Evolutionary conservation across 2,888 invertebrate species (phyloP).

Genomic region (Cyrtodaria siliqua): DNA sequence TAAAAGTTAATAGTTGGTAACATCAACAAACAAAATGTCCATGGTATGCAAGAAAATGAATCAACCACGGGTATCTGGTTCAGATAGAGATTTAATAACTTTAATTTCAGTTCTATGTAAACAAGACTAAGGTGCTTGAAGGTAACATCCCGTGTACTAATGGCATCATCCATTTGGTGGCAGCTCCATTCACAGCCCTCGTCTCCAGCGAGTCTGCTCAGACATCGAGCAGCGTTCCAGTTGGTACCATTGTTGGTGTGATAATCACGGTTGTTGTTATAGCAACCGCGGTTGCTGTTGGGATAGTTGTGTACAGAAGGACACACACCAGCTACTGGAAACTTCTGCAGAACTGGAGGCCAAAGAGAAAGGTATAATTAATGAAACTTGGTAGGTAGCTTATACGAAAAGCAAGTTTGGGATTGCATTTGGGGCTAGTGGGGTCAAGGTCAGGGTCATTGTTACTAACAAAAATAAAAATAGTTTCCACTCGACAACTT

Average conservation of each 20-base stretch:
- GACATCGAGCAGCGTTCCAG: slow-evolving; percentile 47
- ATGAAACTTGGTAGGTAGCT: no score
- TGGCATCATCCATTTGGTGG: slow-evolving; percentile 74
- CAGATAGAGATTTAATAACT: no score
- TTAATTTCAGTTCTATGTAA: slow-evolving; percentile 66
- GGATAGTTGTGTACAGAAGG: slow-evolving; percentile 53
- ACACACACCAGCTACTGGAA: slow-evolving; percentile 62
- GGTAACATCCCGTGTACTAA: slow-evolving; percentile 73
- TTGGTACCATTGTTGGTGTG: slow-evolving; percentile 41
- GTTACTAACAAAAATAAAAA: neutral
- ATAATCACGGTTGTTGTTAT: slow-evolving; percentile 45
- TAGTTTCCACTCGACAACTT: no score
- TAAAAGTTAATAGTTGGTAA: no score
- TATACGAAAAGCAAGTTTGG: no score
- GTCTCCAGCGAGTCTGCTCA: slow-evolving; percentile 34
- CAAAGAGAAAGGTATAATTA: slow-evolving; percentile 36
- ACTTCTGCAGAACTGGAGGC: slow-evolving; percentile 50
- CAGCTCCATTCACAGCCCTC: slow-evolving; percentile 34
- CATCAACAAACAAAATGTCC: no score
- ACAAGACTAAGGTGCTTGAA: slow-evolving; percentile 61
- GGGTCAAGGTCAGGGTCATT: no score
- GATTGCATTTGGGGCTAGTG: no score
- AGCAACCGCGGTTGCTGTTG: slow-evolving; percentile 42
- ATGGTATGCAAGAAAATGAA: no score
- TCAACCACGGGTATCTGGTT: no score